Base-by-base conservation (phyloP, 2,797 vertebrate species). In the Eurystomus glaucurus region DNA sequence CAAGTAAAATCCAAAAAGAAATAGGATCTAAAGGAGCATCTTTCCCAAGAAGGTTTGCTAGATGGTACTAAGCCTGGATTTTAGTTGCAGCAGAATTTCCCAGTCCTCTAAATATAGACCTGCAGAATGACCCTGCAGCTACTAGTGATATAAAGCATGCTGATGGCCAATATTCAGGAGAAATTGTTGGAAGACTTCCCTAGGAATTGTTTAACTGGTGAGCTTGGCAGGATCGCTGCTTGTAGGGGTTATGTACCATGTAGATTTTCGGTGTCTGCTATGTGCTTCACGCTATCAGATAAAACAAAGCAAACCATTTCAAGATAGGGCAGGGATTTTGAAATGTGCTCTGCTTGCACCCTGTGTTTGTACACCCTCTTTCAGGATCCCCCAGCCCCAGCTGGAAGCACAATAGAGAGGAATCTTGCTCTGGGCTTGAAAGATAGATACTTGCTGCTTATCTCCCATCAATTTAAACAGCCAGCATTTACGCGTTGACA, bases 401-500 rank as follows among this genome's bases (percentile, higher is more conserved):
- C 23, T 61, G 43, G 13, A 79, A 66, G 9, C 22, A 43, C n/a
- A 45, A 10, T 3, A 46, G 37, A 58, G 29, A 81, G 22, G 10
- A 57, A 45, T 41, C 45, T 74, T 1, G 0, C n/a, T 85, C 64
- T 57, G 70, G 13, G 18, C 39, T 89, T 61, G 12, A 33, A 66
- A 85, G 33, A 60, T 85, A 28, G 13, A 15, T n/a, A 23, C 39
- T 58, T 68, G 18, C 45, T 62, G 29, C 41, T 83, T 89, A 65
- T 50, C 15, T 71, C 41, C 50, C 45, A 43, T 48, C 15, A 21
- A 15, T 72, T 62, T 62, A 76, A 68, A 50, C 52, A 88, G 31
- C 18, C 41, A 19, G 31, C 0, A 0, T 39, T 78, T 79, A 41
- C 37, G 51, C 69, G 43, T 14, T 57, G 43, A 61, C 66, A 51